These are phyloP conservation scores for Chionoecetes opilio DNA, from an alignment of 1,140 invertebrate genomes.

Conservation along the genomic window DNA sequence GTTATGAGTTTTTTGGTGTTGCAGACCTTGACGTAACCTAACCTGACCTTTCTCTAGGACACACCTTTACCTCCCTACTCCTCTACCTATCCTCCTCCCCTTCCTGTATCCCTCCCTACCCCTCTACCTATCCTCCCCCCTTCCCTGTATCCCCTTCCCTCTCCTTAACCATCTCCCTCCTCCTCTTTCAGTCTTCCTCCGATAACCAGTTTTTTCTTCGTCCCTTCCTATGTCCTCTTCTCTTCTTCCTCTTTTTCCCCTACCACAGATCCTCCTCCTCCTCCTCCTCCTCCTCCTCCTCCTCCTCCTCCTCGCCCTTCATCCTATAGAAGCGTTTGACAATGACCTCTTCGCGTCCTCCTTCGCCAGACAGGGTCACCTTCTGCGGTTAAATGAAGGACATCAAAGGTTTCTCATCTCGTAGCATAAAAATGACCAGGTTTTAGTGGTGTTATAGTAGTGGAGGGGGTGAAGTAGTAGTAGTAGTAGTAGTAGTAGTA, in stretches of 20 bases:
- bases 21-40: slow-evolving; percentile 2
- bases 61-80: neutral
- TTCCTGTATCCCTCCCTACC: slow-evolving; percentile 11
- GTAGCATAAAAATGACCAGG: too few relatives aligned
- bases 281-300: neutral
- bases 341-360: neutral
- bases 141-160: neutral
- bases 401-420: neutral
- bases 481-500: neutral
- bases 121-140: neutral
- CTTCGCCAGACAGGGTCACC: slow-evolving; percentile 4
- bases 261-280: neutral
- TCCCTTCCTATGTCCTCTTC: neutral
- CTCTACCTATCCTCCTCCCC: neutral
- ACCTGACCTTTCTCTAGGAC: neutral
- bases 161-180: neutral
- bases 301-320: neutral
- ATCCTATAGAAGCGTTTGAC: slow-evolving; percentile 19
- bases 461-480: neutral
- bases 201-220: neutral
- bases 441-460: neutral
- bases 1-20: neutral
- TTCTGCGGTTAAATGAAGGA: slow-evolving; percentile 6
- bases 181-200: neutral
- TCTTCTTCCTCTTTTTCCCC: neutral